A percentile compares a stretch with the other conserved stretches of the same genome.
phyloP scores from a whole-genome alignment of 2,888 invertebrate genomes.

The Hecatera dysodea region DNA sequence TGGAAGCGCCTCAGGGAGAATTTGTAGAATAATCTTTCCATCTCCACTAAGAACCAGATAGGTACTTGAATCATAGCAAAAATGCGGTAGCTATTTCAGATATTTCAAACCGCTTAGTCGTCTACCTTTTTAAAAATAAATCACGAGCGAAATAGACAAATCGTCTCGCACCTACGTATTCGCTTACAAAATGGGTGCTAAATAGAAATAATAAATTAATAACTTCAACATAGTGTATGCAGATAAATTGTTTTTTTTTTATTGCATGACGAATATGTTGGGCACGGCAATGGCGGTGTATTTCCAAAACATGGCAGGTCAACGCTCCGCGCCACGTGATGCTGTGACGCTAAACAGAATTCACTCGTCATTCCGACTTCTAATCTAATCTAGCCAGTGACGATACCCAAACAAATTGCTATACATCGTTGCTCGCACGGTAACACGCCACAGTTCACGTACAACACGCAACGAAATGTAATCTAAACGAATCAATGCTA shows the following conservation, averaged over 20 bases:
- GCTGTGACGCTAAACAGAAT: conserved; percentile 78
- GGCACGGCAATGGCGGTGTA: conserved; percentile 74
- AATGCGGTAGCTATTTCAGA: conserved; percentile 55
- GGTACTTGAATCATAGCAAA: conserved; percentile 50
- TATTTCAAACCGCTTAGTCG: conserved; percentile 42
- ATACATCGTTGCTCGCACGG: conserved; percentile 70
- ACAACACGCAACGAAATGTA: conserved; percentile 65
- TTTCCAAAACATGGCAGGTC: conserved; percentile 89
- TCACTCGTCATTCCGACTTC: conserved; percentile 74
- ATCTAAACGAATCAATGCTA: conserved; percentile 41
- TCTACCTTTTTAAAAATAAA: conserved; percentile 63
- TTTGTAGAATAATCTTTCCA: conserved; percentile 25
- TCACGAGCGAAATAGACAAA: conserved; percentile 72
- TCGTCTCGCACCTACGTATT: conserved; percentile 71
- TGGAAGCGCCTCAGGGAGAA: neutral
- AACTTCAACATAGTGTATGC: conserved; percentile 68
- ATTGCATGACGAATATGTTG: conserved; percentile 75
- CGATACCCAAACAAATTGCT: conserved; percentile 63
- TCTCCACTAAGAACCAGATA: conserved; percentile 28
- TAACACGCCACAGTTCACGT: conserved; percentile 44
- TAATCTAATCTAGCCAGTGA: conserved; percentile 77
- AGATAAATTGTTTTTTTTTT: conserved; percentile 76
- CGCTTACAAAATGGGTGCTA: conserved; percentile 70
- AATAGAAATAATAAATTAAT: conserved; percentile 75
- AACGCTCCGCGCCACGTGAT: conserved; percentile 86